A percentile compares a stretch with the other conserved stretches of the same genome.
These are phyloP conservation scores for Pseudomyrmex gracilis DNA, from an alignment of 1,140 invertebrate species.

Conservation along the genomic window DNA sequence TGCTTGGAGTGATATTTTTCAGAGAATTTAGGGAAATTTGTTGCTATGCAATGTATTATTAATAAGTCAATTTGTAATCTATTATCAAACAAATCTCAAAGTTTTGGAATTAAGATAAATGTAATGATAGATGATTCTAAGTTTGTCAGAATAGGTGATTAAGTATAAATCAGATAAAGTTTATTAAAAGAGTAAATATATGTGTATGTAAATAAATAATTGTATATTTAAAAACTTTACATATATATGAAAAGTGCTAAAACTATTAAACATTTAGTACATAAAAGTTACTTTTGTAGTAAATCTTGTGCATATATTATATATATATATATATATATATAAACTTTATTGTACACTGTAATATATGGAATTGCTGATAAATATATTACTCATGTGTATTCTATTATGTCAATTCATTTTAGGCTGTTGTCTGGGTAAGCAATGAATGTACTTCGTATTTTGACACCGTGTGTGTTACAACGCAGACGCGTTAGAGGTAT, in stretches of 20 bases:
- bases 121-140: background rate
- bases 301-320: background rate
- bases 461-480: slow-evolving; percentile 87
- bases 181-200: background rate
- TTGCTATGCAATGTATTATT: slow-evolving; percentile 12
- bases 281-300: background rate
- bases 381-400: background rate
- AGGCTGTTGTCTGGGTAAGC: slow-evolving; percentile 87
- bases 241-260: background rate
- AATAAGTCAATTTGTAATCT: slow-evolving; percentile 5
- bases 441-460: slow-evolving; percentile 87
- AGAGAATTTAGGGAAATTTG: background rate
- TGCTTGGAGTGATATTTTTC: background rate
- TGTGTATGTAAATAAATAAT: background rate
- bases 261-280: background rate
- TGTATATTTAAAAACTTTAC: slow-evolving; percentile 13
- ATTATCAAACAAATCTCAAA: background rate
- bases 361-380: background rate
- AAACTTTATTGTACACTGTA: too few relatives aligned
- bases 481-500: slow-evolving; percentile 86
- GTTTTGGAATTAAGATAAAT: background rate
- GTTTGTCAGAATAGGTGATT: background rate
- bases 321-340: background rate
- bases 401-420: slow-evolving; percentile 53
- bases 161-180: background rate